Base-by-base conservation (phyloP, 2,113 vertebrate genomes). In the Lophochroa leadbeateri region DNA sequence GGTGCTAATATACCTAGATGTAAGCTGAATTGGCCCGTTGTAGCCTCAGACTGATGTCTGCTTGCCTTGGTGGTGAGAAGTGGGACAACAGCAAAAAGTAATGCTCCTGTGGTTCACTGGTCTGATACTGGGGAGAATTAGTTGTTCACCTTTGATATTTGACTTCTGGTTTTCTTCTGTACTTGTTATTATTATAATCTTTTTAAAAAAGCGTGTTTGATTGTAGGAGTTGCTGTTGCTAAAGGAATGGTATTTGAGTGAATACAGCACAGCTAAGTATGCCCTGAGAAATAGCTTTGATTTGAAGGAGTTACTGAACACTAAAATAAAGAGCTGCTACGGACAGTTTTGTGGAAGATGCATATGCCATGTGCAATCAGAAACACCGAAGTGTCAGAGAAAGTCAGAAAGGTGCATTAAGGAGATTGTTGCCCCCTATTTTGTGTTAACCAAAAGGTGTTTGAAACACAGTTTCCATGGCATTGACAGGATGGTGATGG, bases 51-150 rank as follows among this genome's bases (percentile, higher is more conserved):
- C 24, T 71, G 9, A 7, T 24, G 49, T 33, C 29, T 79, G 55
- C 70, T 41, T 57, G 75, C 31, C 13, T 60, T 46, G 29, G 7
- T 23, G 13, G 6, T 47, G 41, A 21, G 28, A 39, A 72, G 21
- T 4, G 23, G 65, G 25, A 44, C 24, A 79, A 7, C 5, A 11
- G 6, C 13, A 25, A 69, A 53, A n/a, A 47, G 13, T 15, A 46
- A 10, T 12, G 44, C 4, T 90, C 13, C 33, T 0, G 0, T 50
- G n/a, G 15, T 8, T 86, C 37, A 9, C 7, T 35, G 2, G 0
- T 31, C 35, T 80, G 53, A 55, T 3, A 9, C 3, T 6, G 20
- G 29, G 28, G 12, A 69, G 23, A 50, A 39, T 29, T 61, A 57
- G 12, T 24, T 67, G 16, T 25, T 8, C 11, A 7, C 9, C 14